Evolutionary conservation across 2,797 vertebrate genomes (phyloP), one percentile per base, ranked within the genome.

Genomic region (Enteromius anoplus): DNA sequence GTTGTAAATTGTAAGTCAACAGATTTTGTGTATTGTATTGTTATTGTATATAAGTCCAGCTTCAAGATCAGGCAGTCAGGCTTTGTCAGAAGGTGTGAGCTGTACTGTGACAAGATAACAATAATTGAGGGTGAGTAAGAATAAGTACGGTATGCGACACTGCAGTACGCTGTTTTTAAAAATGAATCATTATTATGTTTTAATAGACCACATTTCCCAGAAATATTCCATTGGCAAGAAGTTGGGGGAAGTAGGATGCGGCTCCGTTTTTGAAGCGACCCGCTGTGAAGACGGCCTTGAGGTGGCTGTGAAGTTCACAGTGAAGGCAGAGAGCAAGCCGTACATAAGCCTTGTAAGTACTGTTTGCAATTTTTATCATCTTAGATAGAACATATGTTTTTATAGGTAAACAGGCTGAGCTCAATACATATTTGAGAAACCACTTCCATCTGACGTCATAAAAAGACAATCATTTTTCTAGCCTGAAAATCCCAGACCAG

Each of bases 201-300:
- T 65, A 21, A 34, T 65, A 65, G 64, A 65, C 64, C 62, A 6
- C 60, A 62, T 62, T 62, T 62, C 26, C 60, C 29, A 26, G 60
- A 34, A 34, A 64, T 65, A 65, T 7, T 34, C 17, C 29, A 65
- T 65, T 17, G 32, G 29, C 32, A 34, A 65, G 15, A 32, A 65
- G 32, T 34, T 34, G 29, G 64, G 60, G n/a, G 49, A 55, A n/a
- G 26, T 5, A 62, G 58, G 12, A 62, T 29, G 23, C 23, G 5
- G 15, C 47, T 62, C 23, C 2, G 12, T 29, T 2, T 58, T 58
- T 23, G 55, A 26, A 62, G 58, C 23, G 3, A 32, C 14, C 62
- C 29, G 29, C 15, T 9, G 29, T 17, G 3, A 65, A 15, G 65
- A 37, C 5, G 58, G 58, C 58, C 58, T 60, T 23, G 23, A 23